A percentile compares a stretch with the other conserved stretches of the same genome.
phyloP scores from a whole-genome alignment of 2,113 vertebrate species.

The Apeltes quadracus region DNA sequence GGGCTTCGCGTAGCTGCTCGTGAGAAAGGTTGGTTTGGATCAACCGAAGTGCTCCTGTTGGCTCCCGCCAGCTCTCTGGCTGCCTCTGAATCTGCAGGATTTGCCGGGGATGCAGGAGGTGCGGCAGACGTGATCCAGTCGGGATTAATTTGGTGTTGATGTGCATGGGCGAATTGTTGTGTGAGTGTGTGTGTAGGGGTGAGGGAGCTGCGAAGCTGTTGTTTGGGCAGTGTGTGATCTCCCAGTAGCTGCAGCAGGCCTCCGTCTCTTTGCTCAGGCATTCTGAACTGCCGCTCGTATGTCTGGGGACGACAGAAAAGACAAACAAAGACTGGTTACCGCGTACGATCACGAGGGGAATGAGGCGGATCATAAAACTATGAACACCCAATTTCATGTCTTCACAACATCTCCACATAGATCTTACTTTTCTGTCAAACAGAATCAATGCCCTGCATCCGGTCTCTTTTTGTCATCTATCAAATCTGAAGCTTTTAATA shows the following conservation, averaged over 20 bases:
- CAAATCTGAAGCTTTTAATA: constrained; percentile 65
- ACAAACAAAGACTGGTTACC: constrained; percentile 54
- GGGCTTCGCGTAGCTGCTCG: constrained; percentile 75
- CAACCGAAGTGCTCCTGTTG: constrained; percentile 81
- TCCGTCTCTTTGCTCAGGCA: constrained; percentile 86
- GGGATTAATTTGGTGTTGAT: constrained; percentile 83
- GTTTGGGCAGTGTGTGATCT: constrained; percentile 94
- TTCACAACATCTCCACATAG: constrained; percentile 26
- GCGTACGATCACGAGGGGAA: constrained; percentile 45
- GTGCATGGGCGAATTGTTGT: constrained; percentile 79
- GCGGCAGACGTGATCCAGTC: constrained; percentile 88
- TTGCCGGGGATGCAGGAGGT: constrained; percentile 82
- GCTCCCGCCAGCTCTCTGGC: constrained; percentile 82
- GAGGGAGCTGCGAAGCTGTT: constrained; percentile 87
- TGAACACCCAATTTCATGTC: constrained; percentile 39
- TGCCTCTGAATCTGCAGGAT: constrained; percentile 84
- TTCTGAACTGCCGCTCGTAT: constrained; percentile 90
- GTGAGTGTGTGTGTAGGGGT: constrained; percentile 55
- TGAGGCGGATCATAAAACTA: constrained; percentile 41
- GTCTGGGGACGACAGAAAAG: constrained; percentile 80
- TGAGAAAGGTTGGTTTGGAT: constrained; percentile 82
- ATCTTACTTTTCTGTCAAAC: constrained; percentile 17
- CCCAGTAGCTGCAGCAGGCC: constrained; percentile 89
- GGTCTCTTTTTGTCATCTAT: constrained; percentile 43
- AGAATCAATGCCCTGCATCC: constrained; percentile 22